Evolutionary conservation across 2,113 vertebrate species (phyloP), one percentile per base, ranked within the genome.

Genomic region (Pluvianellus socialis): DNA sequence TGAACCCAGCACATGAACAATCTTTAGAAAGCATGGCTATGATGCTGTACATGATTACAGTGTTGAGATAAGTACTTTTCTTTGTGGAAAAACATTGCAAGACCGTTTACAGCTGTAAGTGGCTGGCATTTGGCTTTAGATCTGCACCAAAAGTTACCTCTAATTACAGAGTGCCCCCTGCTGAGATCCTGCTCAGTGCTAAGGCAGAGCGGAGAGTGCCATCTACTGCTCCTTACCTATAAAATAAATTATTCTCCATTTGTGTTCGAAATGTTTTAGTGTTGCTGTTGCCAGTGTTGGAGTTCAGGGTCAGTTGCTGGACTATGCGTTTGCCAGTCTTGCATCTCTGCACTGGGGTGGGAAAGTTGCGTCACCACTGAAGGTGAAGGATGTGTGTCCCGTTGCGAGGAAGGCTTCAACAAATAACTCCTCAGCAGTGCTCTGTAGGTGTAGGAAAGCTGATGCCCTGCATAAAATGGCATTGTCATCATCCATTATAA

Each of bases 181-280:
- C 73, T 72, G 75, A 80, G 80, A 26, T 21, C 73, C 56, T 66
- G 73, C 77, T 55, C 52, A 1, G 52, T 2, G 53, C 82, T 82
- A 44, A 79, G 89, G 92, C 94, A 14, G 81, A 88, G 94, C 67
- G 13, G 62, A 93, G 90, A 97, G 92, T 97, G 96, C 96, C 96
- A 92, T 93, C 96, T 97, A 73, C 96, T 96, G 96, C 96, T 88
- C 27, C 90, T 63, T 95, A 67, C 52, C 47, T 74, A 92, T 24
- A 92, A 88, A 90, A 72, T 52, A 56, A 44, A 44, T 45, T 50
- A 1, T 15, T 23, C 40, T 72, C 38, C 42, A 20, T 6, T 82
- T 7, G 42, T 4, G 12, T 67, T 42, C 33, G 35, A 27, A 87
- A 14, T 19, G 61, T 66, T 75, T 13, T 16, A 17, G 47, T 11